phyloP scores from a whole-genome alignment of 2,797 vertebrate genomes.

The Myripristis jacobus region DNA sequence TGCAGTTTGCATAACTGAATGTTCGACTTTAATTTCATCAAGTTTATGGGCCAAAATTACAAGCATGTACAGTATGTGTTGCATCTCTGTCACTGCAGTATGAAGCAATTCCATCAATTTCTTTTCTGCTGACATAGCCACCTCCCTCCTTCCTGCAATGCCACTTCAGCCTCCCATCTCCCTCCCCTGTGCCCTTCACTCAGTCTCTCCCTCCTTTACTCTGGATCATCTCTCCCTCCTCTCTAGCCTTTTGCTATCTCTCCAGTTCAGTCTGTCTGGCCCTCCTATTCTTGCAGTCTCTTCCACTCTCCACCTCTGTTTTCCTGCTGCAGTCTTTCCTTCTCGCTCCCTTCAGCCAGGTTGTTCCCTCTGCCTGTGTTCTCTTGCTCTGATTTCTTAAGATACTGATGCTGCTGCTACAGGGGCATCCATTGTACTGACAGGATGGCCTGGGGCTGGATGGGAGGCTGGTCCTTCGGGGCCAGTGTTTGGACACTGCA shows the following conservation, averaged over 20 bases:
- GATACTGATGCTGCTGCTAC: neutral
- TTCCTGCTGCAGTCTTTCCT: neutral
- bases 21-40: conserved; percentile 4
- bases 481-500: neutral
- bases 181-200: conserved; percentile 32
- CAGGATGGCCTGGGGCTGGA: neutral
- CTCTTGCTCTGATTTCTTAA: neutral
- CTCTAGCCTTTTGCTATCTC: neutral
- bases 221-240: conserved; percentile 10
- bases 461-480: conserved; percentile 1
- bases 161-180: conserved; percentile 9
- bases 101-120: conserved; percentile 63
- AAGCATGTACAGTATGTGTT: conserved; percentile 3
- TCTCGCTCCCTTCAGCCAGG: conserved; percentile 1
- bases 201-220: conserved; percentile 34
- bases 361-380: conserved; percentile 7
- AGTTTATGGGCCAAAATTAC: conserved; percentile 17
- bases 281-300: conserved; percentile 14
- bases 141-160: conserved; percentile 28
- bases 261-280: conserved; percentile 14
- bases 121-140: conserved; percentile 65
- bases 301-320: conserved; percentile 4
- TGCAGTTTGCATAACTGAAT: conserved; percentile 10
- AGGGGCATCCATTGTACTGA: neutral
- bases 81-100: conserved; percentile 41